Evolutionary conservation across 2,888 invertebrate genomes (phyloP), one percentile per base, ranked within the genome.

Genomic region (Dolomedes plantarius): DNA sequence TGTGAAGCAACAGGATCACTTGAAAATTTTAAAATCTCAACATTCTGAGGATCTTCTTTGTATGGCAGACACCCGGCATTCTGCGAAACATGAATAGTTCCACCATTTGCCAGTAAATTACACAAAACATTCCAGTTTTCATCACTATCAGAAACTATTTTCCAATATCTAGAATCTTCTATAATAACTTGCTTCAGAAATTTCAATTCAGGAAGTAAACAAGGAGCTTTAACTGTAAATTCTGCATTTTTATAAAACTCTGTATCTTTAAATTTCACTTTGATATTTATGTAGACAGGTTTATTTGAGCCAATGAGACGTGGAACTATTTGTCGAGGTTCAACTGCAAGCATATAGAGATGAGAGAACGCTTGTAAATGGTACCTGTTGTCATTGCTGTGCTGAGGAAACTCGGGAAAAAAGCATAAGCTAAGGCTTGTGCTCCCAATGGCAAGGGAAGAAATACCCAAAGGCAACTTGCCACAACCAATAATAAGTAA

Each of bases 361-460:
- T 99, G 99, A 0, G 99, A 93, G 90, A 99, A 95, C 0, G 99
- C 98, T 93, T 99, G 99, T 79, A 99, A 93, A 91, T 99, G 99
- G 91, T 98, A 98, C 89, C 98, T 95, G 91, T 99, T 99, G 90
- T 99, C 99, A 90, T 96, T 97, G 90, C 97, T 97, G 90, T 98
- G 97, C 0, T 96, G 97, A 23, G 98, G 98, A 92, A 97, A 98
- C 91, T 98, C 97, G 0, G 99, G 92, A 97, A 99, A 91, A 98
- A 95, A 0, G 99, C 96, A 89, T 97, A 96, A 62, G 99, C 93
- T 87, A 99, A 92, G 0, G 97, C 96, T n/a, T n/a, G n/a, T n/a
- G 0, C 97, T 96, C 0, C 98, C 98, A 9, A 99, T 94, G 0
- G 97, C 95, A 41, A 94, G 94, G 0, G 97, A 95, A 1, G 95